Conservation (phyloP, 64 coral and sea anemone genomes). For the Hydrozoanthus tunicans region DNA sequence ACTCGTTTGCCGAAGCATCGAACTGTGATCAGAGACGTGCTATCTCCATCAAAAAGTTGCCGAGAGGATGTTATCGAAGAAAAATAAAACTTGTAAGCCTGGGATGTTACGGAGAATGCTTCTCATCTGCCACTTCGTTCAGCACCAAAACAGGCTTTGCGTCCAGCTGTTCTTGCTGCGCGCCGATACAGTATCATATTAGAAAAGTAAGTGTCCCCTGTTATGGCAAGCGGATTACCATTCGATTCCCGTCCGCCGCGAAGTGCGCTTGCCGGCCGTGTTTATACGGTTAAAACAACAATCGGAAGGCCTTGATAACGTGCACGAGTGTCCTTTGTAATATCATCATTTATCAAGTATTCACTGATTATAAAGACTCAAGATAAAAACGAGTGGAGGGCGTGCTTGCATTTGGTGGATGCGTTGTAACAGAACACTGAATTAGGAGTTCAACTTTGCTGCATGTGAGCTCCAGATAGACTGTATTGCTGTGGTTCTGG, state of each 20-base stretch:
- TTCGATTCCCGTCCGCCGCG: conserved; percentile 63
- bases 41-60: not conserved
- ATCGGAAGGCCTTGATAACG: not conserved
- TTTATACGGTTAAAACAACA: conserved; percentile 21
- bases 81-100: conserved; percentile 52
- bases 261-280: conserved; percentile 86
- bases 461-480: too few relatives aligned
- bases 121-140: conserved; percentile 81
- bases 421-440: not conserved
- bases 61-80: not conserved
- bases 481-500: too few relatives aligned
- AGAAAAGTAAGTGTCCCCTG: conserved; percentile 25
- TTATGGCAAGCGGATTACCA: conserved; percentile 10
- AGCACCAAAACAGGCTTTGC: conserved; percentile 73
- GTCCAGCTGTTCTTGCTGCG: conserved; percentile 85
- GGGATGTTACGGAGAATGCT: conserved; percentile 81
- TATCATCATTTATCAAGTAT: not conserved
- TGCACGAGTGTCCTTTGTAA: not conserved
- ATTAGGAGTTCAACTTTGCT: not conserved
- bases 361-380: not conserved
- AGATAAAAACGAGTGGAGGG: not conserved
- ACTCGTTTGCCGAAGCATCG: conserved; percentile 53
- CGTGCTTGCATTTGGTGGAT: not conserved
- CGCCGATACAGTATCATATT: conserved; percentile 52
- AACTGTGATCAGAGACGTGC: conserved; percentile 26